Evolutionary conservation across 2,113 vertebrate genomes (phyloP).

Genomic region (Uria aalge): DNA sequence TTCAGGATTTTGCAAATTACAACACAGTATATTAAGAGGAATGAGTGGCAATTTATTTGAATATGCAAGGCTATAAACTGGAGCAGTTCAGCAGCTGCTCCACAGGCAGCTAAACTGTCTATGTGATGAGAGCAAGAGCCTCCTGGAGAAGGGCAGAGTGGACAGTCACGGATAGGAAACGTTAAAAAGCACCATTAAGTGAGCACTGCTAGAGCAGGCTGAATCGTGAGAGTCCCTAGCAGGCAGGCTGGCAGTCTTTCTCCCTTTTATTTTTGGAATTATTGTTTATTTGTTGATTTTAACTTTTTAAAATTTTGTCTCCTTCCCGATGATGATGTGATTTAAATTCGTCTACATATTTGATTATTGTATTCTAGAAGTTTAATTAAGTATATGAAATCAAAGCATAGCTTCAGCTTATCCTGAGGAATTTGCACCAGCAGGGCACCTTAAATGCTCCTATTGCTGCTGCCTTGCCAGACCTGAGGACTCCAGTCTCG

Average conservation of each 20-base stretch:
- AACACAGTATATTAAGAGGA: conserved; percentile 22
- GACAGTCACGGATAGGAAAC: neutral
- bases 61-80: conserved; percentile 7
- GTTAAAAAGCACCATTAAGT: neutral
- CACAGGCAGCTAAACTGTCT: conserved; percentile 14
- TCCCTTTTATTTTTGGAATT: neutral
- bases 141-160: neutral
- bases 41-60: conserved; percentile 44
- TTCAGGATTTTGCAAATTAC: conserved; percentile 39
- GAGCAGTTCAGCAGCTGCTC: conserved; percentile 48
- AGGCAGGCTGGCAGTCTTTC: neutral
- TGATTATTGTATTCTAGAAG: neutral
- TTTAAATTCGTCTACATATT: neutral
- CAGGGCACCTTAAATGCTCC: neutral
- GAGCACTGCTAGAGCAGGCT: neutral
- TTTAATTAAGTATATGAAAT: neutral
- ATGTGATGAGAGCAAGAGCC: neutral
- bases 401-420: neutral
- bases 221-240: neutral
- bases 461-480: conserved; percentile 7
- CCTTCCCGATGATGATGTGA: neutral
- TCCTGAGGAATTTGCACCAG: neutral
- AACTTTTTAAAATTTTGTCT: neutral
- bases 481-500: conserved; percentile 15
- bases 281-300: neutral